A percentile compares a stretch with the other conserved stretches of the same genome.
These are phyloP conservation scores for Coelogynopora nodosa DNA, from an alignment of 2,888 invertebrate species.

Conservation along the genomic window DNA sequence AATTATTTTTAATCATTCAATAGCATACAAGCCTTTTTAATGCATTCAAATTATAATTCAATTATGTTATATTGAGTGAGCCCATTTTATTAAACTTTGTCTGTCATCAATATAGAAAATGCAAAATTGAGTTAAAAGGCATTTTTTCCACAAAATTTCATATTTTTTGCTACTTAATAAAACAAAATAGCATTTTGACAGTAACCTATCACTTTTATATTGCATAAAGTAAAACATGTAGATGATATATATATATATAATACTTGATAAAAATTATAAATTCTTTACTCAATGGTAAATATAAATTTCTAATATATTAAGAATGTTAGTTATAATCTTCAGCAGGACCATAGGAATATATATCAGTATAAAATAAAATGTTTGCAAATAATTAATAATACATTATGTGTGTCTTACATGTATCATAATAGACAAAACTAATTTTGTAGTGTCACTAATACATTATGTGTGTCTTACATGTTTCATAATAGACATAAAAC, in stretches of 20 bases:
- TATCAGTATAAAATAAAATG: neutral
- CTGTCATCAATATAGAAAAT: no score
- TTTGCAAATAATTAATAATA: neutral
- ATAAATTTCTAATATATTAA: neutral
- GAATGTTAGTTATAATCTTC: neutral
- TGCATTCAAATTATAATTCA: neutral
- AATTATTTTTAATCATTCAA: no score
- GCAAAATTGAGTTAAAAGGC: neutral
- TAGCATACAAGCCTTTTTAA: neutral
- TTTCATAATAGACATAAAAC: no score
- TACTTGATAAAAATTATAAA: neutral
- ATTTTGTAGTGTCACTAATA: no score
- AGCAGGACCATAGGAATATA: neutral
- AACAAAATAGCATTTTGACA: neutral
- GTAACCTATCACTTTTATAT: neutral
- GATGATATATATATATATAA: neutral
- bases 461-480: no score
- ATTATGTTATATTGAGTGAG: neutral
- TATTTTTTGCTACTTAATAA: neutral
- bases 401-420: neutral
- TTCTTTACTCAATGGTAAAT: neutral
- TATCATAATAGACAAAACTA: no score
- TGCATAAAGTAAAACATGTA: neutral
- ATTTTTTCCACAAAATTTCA: neutral
- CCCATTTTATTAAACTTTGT: no score